These are phyloP conservation scores for Oreocharis arfaki DNA, from an alignment of 2,113 vertebrate species.

Conservation along the genomic window DNA sequence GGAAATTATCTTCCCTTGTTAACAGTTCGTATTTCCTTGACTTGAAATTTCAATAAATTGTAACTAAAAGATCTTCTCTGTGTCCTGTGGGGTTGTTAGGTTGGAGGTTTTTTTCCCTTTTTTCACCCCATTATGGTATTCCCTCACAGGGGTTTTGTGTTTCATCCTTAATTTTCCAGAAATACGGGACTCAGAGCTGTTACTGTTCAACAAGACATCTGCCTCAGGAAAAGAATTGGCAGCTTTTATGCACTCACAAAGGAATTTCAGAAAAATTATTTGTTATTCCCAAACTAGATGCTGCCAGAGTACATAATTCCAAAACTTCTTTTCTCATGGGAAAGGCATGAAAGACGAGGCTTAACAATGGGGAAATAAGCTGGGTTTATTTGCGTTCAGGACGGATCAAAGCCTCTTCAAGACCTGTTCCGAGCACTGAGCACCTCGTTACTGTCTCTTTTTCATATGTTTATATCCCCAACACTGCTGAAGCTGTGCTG, in stretches of 20 bases:
- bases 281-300: conserved; percentile 11
- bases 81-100: not conserved
- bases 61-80: not conserved
- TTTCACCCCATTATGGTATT: not conserved
- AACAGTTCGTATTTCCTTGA: not conserved
- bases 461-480: not conserved
- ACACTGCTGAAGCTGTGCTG: not conserved
- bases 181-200: not conserved
- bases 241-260: conserved; percentile 11
- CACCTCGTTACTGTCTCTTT: not conserved
- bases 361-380: not conserved
- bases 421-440: not conserved
- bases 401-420: not conserved
- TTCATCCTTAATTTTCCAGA: conserved; percentile 18
- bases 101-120: not conserved
- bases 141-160: not conserved
- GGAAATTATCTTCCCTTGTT: not conserved
- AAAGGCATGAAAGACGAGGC: not conserved
- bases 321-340: not conserved
- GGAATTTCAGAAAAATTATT: conserved; percentile 38
- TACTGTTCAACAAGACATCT: conserved; percentile 26
- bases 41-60: not conserved
- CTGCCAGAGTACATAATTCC: conserved; percentile 7
- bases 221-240: conserved; percentile 37
- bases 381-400: not conserved